Conservation (phyloP, 1,140 invertebrate genomes). For the Trichonephila clavata region DNA sequence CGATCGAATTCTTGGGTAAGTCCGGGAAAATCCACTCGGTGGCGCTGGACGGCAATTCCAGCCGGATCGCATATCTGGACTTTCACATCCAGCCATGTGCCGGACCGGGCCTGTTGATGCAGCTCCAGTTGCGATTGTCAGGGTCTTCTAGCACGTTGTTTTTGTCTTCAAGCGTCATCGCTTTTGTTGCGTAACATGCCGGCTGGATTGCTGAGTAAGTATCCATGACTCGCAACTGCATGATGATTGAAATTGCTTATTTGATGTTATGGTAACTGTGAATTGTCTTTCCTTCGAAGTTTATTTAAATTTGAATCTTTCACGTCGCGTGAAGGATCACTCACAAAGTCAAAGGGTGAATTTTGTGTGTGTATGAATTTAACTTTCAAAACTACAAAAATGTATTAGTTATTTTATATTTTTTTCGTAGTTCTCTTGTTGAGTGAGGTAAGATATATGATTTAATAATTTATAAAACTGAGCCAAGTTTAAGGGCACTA, state of each 20-base stretch:
- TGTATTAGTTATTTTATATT: no score
- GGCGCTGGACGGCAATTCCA: not conserved
- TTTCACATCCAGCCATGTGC: slow-evolving; percentile 53
- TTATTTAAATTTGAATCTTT: no score
- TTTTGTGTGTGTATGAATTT: no score
- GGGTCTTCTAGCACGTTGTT: not conserved
- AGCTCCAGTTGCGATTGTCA: not conserved
- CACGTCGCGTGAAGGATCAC: no score
- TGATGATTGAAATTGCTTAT: not conserved
- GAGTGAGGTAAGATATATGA: no score
- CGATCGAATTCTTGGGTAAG: slow-evolving; percentile 36
- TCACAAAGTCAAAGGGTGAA: no score
- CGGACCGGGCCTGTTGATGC: slow-evolving; percentile 66
- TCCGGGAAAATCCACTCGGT: slow-evolving; percentile 38
- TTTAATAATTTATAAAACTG: no score
- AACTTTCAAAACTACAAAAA: no score
- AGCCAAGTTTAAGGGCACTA: no score
- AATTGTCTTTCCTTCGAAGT: no score
- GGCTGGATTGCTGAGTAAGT: slow-evolving; percentile 58
- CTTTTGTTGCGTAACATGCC: slow-evolving; percentile 62
- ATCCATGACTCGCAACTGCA: not conserved
- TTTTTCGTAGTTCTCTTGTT: no score
- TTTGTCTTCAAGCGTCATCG: not conserved
- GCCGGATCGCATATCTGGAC: slow-evolving; percentile 26
- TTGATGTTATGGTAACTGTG: no score